Conservation (phyloP, 2,113 vertebrate genomes). For the Sinocyclocheilus maitianheensis region DNA sequence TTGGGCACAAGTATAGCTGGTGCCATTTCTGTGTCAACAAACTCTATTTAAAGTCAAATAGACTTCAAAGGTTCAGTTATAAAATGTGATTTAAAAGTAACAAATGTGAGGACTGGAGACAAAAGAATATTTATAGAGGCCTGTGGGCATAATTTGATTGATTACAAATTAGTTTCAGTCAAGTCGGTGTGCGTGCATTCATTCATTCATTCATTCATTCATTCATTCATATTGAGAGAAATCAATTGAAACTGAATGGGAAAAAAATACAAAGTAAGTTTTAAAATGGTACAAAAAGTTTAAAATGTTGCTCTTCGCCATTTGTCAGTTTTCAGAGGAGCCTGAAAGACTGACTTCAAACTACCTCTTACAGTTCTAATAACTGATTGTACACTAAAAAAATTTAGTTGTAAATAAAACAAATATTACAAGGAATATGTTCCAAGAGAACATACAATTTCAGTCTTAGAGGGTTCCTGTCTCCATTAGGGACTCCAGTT, state of each 20-base stretch:
- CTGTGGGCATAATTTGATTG: neutral
- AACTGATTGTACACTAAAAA: too few relatives aligned
- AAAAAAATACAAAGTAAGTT: too few relatives aligned
- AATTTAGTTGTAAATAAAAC: too few relatives aligned
- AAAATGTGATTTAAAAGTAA: neutral
- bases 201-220: neutral
- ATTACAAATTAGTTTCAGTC: neutral
- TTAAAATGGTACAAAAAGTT: too few relatives aligned
- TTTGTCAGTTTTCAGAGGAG: too few relatives aligned
- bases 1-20: neutral
- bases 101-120: neutral
- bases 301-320: too few relatives aligned
- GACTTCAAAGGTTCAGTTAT: neutral
- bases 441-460: too few relatives aligned
- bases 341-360: too few relatives aligned
- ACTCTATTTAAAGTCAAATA: neutral
- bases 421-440: too few relatives aligned
- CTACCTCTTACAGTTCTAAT: too few relatives aligned
- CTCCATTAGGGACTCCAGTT: constrained; percentile 3
- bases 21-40: constrained; percentile 6
- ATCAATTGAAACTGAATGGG: too few relatives aligned
- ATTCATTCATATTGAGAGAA: neutral
- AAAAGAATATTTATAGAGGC: neutral
- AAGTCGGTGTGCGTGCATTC: neutral
- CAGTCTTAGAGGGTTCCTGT: neutral